These are phyloP conservation scores for Hyperopisus bebe DNA, from an alignment of 2,113 vertebrate species.

Conservation along the genomic window DNA sequence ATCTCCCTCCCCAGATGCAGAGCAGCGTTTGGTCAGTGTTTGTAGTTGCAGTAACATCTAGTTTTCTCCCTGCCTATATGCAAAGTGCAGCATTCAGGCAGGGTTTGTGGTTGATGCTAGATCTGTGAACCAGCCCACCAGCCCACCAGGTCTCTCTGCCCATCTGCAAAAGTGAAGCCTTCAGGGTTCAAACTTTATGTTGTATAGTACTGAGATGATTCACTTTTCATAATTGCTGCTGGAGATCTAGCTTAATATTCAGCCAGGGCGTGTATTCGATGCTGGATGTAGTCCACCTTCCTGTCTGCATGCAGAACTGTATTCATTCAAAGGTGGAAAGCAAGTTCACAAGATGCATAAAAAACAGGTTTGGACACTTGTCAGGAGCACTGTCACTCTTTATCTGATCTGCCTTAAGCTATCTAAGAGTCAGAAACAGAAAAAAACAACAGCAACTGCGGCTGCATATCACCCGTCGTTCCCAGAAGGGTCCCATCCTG, in stretches of 20 bases:
- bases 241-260: neutral
- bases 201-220: neutral
- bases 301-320: neutral
- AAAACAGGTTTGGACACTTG: slow-evolving; percentile 71
- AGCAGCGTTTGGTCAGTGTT: neutral
- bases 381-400: slow-evolving; percentile 66
- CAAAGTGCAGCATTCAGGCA: neutral
- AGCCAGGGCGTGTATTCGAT: neutral
- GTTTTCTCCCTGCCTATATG: neutral
- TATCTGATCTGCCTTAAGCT: slow-evolving; percentile 72
- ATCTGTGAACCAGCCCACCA: neutral
- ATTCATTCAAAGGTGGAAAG: slow-evolving; percentile 33
- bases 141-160: neutral
- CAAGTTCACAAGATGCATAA: slow-evolving; percentile 48
- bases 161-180: neutral
- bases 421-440: slow-evolving; percentile 55
- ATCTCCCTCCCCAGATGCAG: neutral
- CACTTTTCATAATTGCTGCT: neutral
- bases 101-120: neutral
- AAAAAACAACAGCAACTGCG: neutral
- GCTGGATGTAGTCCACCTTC: neutral
- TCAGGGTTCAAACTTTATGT: neutral
- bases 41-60: neutral
- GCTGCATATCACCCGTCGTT: neutral
- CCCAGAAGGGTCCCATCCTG: neutral